A percentile compares a stretch with the other conserved stretches of the same genome.
Evolutionary conservation across 2,888 invertebrate species (phyloP).

Genomic region (Drosophila melanosoma): DNA sequence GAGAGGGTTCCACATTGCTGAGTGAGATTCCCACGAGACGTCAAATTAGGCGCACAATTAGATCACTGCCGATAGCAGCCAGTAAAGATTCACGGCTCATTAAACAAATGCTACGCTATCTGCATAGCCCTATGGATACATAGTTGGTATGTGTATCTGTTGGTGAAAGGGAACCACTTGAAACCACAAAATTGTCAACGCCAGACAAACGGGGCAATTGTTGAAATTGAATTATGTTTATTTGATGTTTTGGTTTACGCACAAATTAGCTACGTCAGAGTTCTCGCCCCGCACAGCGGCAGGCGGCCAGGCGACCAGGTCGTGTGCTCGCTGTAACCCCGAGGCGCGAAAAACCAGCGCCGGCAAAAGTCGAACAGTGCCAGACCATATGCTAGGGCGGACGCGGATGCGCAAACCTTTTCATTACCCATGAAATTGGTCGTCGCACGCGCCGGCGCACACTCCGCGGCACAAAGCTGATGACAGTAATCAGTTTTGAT

Average conservation of each 20-base stretch:
- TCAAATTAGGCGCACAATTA: conserved; percentile 44
- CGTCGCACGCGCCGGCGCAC: conserved; percentile 67
- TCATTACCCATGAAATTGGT: conserved; percentile 79
- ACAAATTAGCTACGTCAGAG: conserved; percentile 84
- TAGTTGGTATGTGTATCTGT: conserved; percentile 11
- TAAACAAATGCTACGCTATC: conserved; percentile 56
- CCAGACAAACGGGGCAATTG: conserved; percentile 75
- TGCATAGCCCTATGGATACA: conserved; percentile 9
- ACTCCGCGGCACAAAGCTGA: conserved; percentile 65
- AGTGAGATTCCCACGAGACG: conserved; percentile 63
- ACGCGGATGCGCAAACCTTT: conserved; percentile 82
- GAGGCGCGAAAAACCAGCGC: conserved; percentile 84
- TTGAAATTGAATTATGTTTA: conserved; percentile 84
- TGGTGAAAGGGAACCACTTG: conserved; percentile 50
- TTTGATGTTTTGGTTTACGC: conserved; percentile 81
- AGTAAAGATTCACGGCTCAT: conserved; percentile 63
- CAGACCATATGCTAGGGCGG: conserved; percentile 73
- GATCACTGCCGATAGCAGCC: conserved; percentile 39
- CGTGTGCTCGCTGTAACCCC: conserved; percentile 76
- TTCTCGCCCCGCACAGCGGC: conserved; percentile 51
- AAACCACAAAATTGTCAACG: conserved; percentile 60
- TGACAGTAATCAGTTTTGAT: conserved; percentile 84
- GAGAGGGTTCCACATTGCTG: not conserved
- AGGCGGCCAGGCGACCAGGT: conserved; percentile 67
- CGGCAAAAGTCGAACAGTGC: conserved; percentile 68